Conservation (phyloP, 2,888 invertebrate species). For the Lasioglossum malachurum region DNA sequence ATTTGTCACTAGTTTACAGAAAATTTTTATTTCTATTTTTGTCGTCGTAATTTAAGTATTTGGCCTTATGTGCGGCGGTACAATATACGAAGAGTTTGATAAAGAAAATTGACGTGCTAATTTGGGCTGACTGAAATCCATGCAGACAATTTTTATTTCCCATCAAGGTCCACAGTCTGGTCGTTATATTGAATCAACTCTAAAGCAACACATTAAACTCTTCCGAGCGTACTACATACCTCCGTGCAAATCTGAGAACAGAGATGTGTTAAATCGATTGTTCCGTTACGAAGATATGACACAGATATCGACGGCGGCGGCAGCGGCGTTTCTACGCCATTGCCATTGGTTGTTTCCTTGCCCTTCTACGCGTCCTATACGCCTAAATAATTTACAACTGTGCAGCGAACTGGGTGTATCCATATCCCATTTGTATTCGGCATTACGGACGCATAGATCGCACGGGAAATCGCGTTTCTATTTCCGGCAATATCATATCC, state of each 20-base stretch:
- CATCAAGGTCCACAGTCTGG: too few relatives aligned
- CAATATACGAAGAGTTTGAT: too few relatives aligned
- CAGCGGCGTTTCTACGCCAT: slow-evolving; percentile 57
- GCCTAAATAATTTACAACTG: slow-evolving; percentile 77
- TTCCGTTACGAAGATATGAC: background rate
- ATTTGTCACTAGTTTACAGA: too few relatives aligned
- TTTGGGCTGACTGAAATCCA: too few relatives aligned
- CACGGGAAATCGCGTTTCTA: slow-evolving; percentile 80
- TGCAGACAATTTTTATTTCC: too few relatives aligned
- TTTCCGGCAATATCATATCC: slow-evolving; percentile 82
- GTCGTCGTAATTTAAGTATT: too few relatives aligned
- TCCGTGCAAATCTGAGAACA: background rate
- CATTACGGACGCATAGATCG: slow-evolving; percentile 78
- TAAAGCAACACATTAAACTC: background rate
- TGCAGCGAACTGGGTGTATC: slow-evolving; percentile 66
- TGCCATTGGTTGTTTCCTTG: slow-evolving; percentile 55
- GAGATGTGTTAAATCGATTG: slow-evolving; percentile 1
- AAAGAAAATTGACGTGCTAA: too few relatives aligned
- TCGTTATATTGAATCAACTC: background rate
- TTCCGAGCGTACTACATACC: background rate
- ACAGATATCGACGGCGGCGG: slow-evolving; percentile 19
- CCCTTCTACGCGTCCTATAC: slow-evolving; percentile 52
- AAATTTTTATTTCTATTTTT: too few relatives aligned
- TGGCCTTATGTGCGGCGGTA: too few relatives aligned
- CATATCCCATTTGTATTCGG: slow-evolving; percentile 80